Base-by-base conservation (phyloP, 1,140 invertebrate genomes). In the Drosophila chauvacae region DNA sequence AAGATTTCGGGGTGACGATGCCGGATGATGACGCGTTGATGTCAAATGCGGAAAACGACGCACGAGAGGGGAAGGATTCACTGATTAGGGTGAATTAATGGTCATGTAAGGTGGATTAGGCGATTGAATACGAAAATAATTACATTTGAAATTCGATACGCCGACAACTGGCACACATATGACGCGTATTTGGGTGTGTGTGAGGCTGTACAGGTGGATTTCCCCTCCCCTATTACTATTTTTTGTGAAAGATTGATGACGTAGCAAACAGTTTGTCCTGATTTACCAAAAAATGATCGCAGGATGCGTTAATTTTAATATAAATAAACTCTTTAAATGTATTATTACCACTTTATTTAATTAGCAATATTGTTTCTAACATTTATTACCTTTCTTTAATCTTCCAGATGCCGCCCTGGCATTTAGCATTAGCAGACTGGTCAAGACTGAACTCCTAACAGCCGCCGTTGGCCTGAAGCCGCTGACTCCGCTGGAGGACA, bases 401-500 rank as follows among this genome's bases (percentile, higher is more conserved):
- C 37, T 79, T 87, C 4, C 94, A 96, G 95, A 95, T 80, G 94
- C 81, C n/a, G 45, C 94, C 78, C 95, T 96, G 68, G 96, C 96
- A 81, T 96, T 96, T 82, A 95, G 95, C 51, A 95, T 96, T 77
- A 95, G 94, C 91, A 94, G 95, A 75, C 92, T 96, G 69, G 94
- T 96, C 51, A 93, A 92, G 78, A 83, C 91, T 78, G 87, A 94
- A 41, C 94, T 95, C 74, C 94, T 94, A 79, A 93, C 94, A 51
- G 94, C 48, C 69, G 65, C 71, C 56, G 70, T 66, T 18, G 80
- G 71, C 18, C 58, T 91, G 16, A 86, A 78, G 73, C 73, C 77
- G 33, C 80, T 64, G 26, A 44, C 51, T 91, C 88, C 78, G 2
- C 33, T 80, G 42, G 91, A 92, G 69, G 85, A 91, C 58, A 92